Base-by-base conservation (phyloP, 2,797 vertebrate species). In the Cossypha heuglini region DNA sequence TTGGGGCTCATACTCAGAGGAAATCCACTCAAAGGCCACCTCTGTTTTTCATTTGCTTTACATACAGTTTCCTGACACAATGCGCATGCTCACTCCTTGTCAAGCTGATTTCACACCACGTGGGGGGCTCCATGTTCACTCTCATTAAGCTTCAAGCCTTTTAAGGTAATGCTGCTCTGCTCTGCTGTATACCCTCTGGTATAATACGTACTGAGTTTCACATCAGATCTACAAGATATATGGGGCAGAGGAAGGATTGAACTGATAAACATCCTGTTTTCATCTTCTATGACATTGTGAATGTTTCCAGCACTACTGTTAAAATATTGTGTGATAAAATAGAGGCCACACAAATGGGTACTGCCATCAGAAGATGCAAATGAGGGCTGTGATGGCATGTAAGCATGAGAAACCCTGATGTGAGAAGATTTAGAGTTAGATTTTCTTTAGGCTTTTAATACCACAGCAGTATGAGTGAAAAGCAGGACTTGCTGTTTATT, bases 31-130 rank as follows among this genome's bases (percentile, higher is more conserved):
- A 14, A 61, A 78, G 42, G 29, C 19, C 13, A 4, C 42, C 37
- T 54, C 59, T 72, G n/a, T 17, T 78, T 40, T 12, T 37, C 15
- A 28, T 83, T 64, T 82, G 7, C 16, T 78, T 78, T 59, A 58
- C 38, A 7, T 37, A 5, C 24, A 52, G 14, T 43, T 71, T 55
- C 49, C 48, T 73, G 51, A 76, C 38, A 38, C 37, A 14, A 66
- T 72, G 26, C 13, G 16, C 28, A 14, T 2, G 6, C 11, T 57
- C 14, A 20, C 9, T 64, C 21, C n/a, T 52, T 43, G 21, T 61
- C 0, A 0, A 78, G 33, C 20, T 68, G 80, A 33, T 33, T 62
- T 79, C 17, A 9, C 0, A 4, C 2, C 6, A 4, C 11, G 9
- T 43, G 16, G 42, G 19, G 42, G 37, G 13, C 33, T 83, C 33